phyloP scores from a whole-genome alignment of 2,797 vertebrate species.

The Dromococcyx pavoninus region DNA sequence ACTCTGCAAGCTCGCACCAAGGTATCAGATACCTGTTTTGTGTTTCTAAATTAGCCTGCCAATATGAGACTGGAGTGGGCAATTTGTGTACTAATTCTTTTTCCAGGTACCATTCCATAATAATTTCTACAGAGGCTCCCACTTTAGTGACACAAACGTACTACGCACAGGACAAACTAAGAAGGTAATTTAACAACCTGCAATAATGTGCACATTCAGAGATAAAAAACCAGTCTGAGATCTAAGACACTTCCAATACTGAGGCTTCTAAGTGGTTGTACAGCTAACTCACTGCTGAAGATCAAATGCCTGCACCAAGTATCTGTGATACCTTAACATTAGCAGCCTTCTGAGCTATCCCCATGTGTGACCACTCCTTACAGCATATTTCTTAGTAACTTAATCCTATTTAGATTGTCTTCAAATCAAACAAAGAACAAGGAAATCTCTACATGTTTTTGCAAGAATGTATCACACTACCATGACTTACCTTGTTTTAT shows the following conservation, averaged over 20 bases:
- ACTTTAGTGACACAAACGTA: slow-evolving; percentile 9
- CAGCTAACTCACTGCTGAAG: slow-evolving; percentile 55
- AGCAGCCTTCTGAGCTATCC: slow-evolving; percentile 10
- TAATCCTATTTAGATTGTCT: slow-evolving; percentile 64
- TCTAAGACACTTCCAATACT: slow-evolving; percentile 38
- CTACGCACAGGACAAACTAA: slow-evolving; percentile 15
- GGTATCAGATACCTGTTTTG: neutral
- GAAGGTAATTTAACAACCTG: slow-evolving; percentile 39
- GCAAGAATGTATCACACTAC: slow-evolving; percentile 31
- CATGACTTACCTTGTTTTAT: neutral
- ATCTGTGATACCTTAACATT: neutral
- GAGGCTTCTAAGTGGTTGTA: slow-evolving; percentile 55
- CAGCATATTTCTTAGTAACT: slow-evolving; percentile 59
- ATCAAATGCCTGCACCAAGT: slow-evolving; percentile 28
- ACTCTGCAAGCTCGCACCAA: neutral
- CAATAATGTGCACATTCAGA: slow-evolving; percentile 49
- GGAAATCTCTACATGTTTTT: slow-evolving; percentile 32
- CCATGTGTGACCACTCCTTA: slow-evolving; percentile 12
- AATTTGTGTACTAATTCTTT: neutral
- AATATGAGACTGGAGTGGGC: neutral
- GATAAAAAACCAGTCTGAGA: neutral
- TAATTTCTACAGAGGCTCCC: neutral
- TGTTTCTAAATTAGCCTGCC: neutral
- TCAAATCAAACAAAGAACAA: slow-evolving; percentile 56
- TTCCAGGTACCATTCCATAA: neutral